Evolutionary conservation across 2,888 invertebrate species (phyloP), one percentile per base, ranked within the genome.

Genomic region (Drosophila borborema): DNA sequence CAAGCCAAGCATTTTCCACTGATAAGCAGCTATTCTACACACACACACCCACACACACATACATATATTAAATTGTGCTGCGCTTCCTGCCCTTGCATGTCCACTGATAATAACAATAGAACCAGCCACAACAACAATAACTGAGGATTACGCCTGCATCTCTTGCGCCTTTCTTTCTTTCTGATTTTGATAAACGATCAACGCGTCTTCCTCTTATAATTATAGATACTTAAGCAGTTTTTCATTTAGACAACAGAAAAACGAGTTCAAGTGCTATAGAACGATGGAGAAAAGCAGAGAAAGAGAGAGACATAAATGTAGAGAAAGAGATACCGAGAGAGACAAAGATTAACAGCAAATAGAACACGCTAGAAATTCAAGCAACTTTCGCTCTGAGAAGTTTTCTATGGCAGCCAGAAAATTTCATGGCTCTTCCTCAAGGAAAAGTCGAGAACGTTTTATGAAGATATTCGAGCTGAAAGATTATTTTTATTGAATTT

Each of bases 31-130:
- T 16, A 79, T 75, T 75, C 68, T 45, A 48, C 48, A 48, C 6
- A 28, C 28, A 28, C 1, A 28, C 28, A 28, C 0, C 6, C 28
- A 28, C 28, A 28, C 28, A 28, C 1, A 28, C 28, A 28, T 1
- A 28, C 28, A 28, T 34, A 40, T 16, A 65, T 69, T 64, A 56
- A 55, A 63, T 53, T 67, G 34, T 71, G 54, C 43, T 78, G 69
- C 73, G 75, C 82, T 84, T 84, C 84, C 84, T 84, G 84, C 73
- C 81, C 82, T 86, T 86, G 89, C 86, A 84, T 89, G 87, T 76
- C 65, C 66, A 64, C 74, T 77, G 82, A 84, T 84, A 85, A 89
- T 86, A 74, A 76, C 67, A 71, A 72, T 66, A 77, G 40, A 60
- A 65, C 58, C 48, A 36, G 20, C 28, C 55, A 60, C 23, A 53